A percentile compares a stretch with the other conserved stretches of the same genome.
Conservation (phyloP, 2,113 vertebrate genomes). For the Cairina moschata region DNA sequence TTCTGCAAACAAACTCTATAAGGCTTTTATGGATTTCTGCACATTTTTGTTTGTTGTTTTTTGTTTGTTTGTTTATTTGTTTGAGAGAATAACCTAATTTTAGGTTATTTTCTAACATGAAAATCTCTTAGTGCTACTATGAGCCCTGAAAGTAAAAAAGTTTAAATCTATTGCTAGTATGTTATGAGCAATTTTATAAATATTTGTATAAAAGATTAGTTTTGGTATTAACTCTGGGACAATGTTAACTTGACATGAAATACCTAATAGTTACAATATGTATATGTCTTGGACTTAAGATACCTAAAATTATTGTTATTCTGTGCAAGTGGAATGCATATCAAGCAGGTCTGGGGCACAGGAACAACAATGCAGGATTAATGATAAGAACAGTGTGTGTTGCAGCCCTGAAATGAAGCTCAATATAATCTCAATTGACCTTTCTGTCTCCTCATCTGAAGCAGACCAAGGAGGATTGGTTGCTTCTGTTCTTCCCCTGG, state of each 20-base stretch:
- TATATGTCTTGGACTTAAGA: background rate
- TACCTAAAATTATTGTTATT: background rate
- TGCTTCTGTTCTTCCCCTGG: background rate
- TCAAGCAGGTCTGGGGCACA: background rate
- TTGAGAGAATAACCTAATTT: background rate
- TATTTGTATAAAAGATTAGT: background rate
- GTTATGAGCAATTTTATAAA: background rate
- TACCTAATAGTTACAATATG: background rate
- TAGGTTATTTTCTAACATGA: background rate
- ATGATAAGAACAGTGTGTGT: background rate
- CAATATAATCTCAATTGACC: background rate
- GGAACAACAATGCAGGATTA: background rate
- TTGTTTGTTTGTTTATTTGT: too few species aligned
- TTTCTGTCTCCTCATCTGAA: background rate
- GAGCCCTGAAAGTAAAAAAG: background rate
- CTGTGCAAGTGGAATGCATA: background rate
- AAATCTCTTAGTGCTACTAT: background rate
- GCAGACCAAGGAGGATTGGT: background rate
- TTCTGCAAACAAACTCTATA: fast-evolving
- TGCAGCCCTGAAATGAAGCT: background rate
- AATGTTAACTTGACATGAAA: background rate
- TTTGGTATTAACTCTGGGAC: background rate
- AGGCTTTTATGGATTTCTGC: background rate
- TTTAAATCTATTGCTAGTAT: fast-evolving
- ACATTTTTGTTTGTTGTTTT: background rate